phyloP scores from a whole-genome alignment of 2,113 vertebrate species.

The Bombycilla garrulus region DNA sequence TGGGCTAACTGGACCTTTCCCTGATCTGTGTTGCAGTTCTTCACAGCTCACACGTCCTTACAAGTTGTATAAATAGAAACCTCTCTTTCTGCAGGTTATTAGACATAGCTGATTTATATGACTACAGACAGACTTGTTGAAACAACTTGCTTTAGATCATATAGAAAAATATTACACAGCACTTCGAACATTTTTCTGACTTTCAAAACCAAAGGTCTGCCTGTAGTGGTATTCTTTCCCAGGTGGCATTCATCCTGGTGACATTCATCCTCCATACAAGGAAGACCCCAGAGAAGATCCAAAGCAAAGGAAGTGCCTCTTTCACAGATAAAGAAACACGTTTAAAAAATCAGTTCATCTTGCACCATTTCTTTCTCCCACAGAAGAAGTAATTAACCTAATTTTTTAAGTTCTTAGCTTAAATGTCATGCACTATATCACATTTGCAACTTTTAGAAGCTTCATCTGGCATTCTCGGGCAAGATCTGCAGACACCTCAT shows the following conservation, averaged over 20 bases:
- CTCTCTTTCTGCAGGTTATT: background rate
- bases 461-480: constrained; percentile 6
- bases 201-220: background rate
- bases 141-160: background rate
- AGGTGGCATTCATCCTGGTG: background rate
- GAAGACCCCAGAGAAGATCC: background rate
- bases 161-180: background rate
- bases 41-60: background rate
- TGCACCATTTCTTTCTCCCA: background rate
- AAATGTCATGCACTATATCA: background rate
- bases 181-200: background rate
- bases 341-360: background rate
- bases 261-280: background rate
- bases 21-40: background rate
- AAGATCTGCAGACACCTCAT: background rate
- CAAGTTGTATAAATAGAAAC: background rate
- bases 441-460: constrained; percentile 10
- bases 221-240: background rate
- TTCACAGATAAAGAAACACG: background rate
- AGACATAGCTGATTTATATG: background rate
- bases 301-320: background rate
- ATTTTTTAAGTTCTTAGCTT: background rate
- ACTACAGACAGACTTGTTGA: background rate
- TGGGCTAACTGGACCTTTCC: background rate
- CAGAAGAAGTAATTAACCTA: background rate